phyloP scores from a whole-genome alignment of 2,797 vertebrate species.

The Gymnothorax javanicus region DNA sequence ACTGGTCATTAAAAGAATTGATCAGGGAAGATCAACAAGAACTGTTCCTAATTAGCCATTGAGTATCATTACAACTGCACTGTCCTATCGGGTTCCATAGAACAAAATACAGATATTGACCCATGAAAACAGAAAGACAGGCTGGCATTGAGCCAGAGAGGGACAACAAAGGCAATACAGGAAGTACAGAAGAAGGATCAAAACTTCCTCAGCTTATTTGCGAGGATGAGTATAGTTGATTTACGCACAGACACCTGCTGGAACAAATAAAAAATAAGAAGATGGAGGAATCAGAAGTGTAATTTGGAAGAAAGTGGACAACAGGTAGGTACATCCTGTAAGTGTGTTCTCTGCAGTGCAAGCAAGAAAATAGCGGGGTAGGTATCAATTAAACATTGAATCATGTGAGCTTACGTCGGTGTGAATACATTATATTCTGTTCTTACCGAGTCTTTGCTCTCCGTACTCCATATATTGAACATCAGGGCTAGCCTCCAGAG shows the following conservation, averaged over 20 bases:
- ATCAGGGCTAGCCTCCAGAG: neutral
- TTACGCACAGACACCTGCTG: neutral
- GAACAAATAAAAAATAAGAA: neutral
- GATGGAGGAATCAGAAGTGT: neutral
- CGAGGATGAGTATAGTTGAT: neutral
- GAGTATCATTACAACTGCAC: neutral
- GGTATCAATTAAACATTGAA: neutral
- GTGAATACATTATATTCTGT: neutral
- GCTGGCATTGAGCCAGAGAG: neutral
- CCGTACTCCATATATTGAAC: neutral
- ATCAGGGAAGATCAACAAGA: neutral
- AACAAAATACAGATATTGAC: no score
- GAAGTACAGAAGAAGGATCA: neutral
- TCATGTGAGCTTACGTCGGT: neutral
- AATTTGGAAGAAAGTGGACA: neutral
- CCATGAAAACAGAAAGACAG: neutral
- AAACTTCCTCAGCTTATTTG: neutral
- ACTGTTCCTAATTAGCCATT: neutral
- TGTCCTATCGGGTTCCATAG: neutral
- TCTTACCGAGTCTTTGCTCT: neutral
- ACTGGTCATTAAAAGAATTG: neutral
- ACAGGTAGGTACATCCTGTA: neutral
- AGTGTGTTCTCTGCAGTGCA: neutral
- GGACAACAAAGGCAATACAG: neutral
- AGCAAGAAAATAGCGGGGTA: neutral